Evolutionary conservation across 1,140 invertebrate genomes (phyloP), one percentile per base, ranked within the genome.

Genomic region (Trichonephila inaurata): DNA sequence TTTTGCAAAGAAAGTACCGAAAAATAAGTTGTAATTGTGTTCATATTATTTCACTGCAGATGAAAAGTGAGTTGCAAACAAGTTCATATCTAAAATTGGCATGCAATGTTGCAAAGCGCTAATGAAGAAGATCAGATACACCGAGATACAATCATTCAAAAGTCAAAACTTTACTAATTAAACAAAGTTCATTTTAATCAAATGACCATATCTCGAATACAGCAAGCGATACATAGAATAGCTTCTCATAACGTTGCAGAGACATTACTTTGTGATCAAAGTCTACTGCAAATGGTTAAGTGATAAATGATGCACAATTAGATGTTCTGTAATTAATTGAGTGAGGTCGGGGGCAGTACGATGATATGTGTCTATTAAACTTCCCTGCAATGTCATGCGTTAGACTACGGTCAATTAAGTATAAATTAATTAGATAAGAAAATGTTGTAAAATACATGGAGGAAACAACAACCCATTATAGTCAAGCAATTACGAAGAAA

Each of bases 291-390:
- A 87, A 82, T 92, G 83, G 91, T 61, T 24, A 18, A 60, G 51
- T 92, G 91, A 92, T 92, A 83, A 87, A 92, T 92, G 83, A 61
- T 58, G 40, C 40, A 72, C 91, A 92, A 92, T 92, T 92, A 92
- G 82, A 92, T 92, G 62, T 77, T 69, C 51, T 40, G 82, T 87
- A 92, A 92, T 92, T 92, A 92, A 92, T 92, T 87, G 58, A 72
- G 24, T 33, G 33, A 87, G 91, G 91, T 92, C 91, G 66, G 24
- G 60, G 58, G 81, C 64, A 87, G 61, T 58, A 3, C 66, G 66
- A 87, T 92, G 91, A 92, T 86, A 91, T 91, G 72, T 91, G 89
- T 91, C 91, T 72, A 72, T 92, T 92, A 87, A 92, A 92, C 51
- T 87, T 87, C 64, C 77, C 61, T 51, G 83, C 18, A n/a, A 44